Evolutionary conservation across 1,140 invertebrate genomes (phyloP).

Genomic region (Ostrea edulis): DNA sequence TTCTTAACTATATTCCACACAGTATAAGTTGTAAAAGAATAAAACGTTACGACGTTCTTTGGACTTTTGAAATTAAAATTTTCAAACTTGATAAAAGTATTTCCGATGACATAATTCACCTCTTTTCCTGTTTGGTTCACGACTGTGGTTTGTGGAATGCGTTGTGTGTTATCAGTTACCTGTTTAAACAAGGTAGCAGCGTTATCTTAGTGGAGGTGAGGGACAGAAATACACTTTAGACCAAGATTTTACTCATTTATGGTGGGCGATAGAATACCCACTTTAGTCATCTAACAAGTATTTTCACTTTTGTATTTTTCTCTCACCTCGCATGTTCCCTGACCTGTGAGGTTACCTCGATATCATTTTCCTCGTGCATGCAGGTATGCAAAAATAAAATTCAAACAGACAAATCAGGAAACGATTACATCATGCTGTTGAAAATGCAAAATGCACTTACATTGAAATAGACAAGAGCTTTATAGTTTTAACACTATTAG

Average conservation of each 20-base stretch:
- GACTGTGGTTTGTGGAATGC: constrained; percentile 17
- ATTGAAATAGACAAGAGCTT: too few relatives aligned
- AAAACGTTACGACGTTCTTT: not conserved
- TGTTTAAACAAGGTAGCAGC: constrained; percentile 27
- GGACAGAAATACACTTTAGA: constrained; percentile 17
- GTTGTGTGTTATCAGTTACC: constrained; percentile 30
- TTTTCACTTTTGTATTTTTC: not conserved
- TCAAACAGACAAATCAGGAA: not conserved
- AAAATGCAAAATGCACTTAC: not conserved
- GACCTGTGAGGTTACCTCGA: too few relatives aligned
- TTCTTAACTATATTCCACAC: not conserved
- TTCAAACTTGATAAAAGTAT: constrained; percentile 21
- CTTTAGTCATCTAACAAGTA: constrained; percentile 1
- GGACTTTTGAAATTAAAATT: not conserved
- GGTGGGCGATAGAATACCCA: constrained; percentile 4
- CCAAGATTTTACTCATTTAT: constrained; percentile 14
- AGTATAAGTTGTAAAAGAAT: not conserved
- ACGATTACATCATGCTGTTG: not conserved
- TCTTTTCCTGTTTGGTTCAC: not conserved
- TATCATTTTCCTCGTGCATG: not conserved
- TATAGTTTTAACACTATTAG: too few relatives aligned
- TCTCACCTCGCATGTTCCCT: too few relatives aligned
- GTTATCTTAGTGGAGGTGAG: constrained; percentile 13
- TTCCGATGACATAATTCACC: constrained; percentile 17
- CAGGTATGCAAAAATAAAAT: not conserved